A percentile compares a stretch with the other conserved stretches of the same genome.
phyloP scores from a whole-genome alignment of 2,797 vertebrate species.

The Masticophis lateralis region DNA sequence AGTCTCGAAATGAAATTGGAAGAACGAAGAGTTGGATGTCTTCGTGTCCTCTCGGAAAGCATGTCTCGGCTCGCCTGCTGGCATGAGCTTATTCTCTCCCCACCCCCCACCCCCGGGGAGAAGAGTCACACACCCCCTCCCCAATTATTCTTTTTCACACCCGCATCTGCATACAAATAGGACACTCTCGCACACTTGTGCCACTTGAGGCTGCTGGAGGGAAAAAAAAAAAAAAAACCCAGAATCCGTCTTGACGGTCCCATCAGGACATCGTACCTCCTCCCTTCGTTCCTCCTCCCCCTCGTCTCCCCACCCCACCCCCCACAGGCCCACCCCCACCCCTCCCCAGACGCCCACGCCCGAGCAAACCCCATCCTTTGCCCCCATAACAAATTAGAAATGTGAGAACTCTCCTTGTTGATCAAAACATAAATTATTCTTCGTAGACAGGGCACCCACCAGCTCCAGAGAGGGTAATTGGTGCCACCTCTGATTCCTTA shows the following conservation, averaged over 20 bases:
- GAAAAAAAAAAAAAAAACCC: not conserved
- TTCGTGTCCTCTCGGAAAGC: not conserved
- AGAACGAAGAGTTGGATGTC: not conserved
- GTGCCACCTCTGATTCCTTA: conserved; percentile 29
- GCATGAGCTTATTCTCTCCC: too few relatives aligned
- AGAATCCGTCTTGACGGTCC: conserved; percentile 1
- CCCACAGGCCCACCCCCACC: too few relatives aligned
- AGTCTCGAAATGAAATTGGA: not conserved
- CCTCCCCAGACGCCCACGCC: not conserved
- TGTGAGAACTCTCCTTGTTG: conserved; percentile 34
- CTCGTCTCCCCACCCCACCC: not conserved
- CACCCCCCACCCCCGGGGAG: not conserved
- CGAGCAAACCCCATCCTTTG: not conserved
- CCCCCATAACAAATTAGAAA: conserved; percentile 22
- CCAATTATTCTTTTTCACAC: not conserved
- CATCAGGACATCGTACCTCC: not conserved
- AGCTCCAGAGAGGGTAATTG: conserved; percentile 42
- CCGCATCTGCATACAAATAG: conserved; percentile 11
- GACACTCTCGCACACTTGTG: not conserved
- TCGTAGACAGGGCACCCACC: not conserved
- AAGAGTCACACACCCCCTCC: not conserved
- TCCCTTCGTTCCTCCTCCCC: not conserved
- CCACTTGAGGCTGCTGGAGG: not conserved
- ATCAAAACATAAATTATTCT: conserved; percentile 20
- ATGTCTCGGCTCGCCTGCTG: too few relatives aligned